These are phyloP conservation scores for Leptothorax acervorum DNA, from an alignment of 2,888 invertebrate species.

Conservation along the genomic window DNA sequence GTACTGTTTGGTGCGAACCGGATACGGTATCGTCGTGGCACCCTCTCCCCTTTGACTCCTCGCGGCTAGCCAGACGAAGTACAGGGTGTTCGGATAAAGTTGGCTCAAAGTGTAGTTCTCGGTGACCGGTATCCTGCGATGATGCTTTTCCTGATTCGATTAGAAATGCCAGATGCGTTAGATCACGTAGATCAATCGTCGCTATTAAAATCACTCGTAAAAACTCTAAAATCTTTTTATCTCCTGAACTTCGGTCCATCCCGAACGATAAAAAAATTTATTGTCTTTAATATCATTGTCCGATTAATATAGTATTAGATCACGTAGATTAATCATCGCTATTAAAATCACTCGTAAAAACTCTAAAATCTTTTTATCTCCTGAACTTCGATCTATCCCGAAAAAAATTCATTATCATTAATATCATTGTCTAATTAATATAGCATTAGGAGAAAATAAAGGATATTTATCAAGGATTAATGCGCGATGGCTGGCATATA, in stretches of 20 bases:
- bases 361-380: not conserved
- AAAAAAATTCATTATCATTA: conserved; percentile 6
- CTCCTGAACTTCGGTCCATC: not conserved
- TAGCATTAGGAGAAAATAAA: not conserved
- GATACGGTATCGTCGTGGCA: conserved; percentile 97
- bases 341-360: not conserved
- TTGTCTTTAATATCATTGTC: not conserved
- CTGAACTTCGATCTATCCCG: not conserved
- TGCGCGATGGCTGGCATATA: not conserved
- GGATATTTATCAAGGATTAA: not conserved
- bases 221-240: not conserved
- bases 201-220: not conserved
- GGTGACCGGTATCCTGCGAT: conserved; percentile 93
- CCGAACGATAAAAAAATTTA: not conserved
- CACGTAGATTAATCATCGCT: not conserved
- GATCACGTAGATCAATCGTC: not conserved
- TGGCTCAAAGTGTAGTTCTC: conserved; percentile 95
- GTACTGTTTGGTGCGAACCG: conserved; percentile 98
- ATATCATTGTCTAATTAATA: not conserved
- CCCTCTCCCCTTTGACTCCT: conserved; percentile 97
- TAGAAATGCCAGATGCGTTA: conserved; percentile 8
- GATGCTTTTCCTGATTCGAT: conserved; percentile 90
- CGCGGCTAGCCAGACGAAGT: conserved; percentile 98
- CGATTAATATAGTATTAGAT: not conserved
- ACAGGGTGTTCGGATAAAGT: conserved; percentile 97